Evolutionary conservation across 2,113 vertebrate genomes (phyloP).

Genomic region (Neolamprologus sp.): DNA sequence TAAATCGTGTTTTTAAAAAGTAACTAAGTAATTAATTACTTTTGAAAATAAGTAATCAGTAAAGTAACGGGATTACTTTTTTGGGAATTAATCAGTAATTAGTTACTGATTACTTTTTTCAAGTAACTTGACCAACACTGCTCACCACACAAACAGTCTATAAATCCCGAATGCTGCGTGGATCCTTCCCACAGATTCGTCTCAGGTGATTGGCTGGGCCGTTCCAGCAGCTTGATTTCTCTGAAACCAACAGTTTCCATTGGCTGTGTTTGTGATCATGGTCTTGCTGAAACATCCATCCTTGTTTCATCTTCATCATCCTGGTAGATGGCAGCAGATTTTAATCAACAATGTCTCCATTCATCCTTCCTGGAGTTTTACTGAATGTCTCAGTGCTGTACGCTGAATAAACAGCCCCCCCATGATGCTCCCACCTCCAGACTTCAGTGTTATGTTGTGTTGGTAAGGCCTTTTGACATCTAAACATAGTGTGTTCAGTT

Average conservation of each 20-base stretch:
- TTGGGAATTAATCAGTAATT: too few species aligned
- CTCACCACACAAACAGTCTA: neutral
- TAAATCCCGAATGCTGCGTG: too few species aligned
- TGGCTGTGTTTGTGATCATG: neutral
- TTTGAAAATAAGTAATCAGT: too few species aligned
- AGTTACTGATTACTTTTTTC: too few species aligned
- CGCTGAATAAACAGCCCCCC: neutral
- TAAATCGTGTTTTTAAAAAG: too few species aligned
- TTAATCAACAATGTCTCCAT: neutral
- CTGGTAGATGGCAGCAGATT: neutral
- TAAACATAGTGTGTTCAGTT: neutral
- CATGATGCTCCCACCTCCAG: rapidly evolving
- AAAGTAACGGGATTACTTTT: too few species aligned
- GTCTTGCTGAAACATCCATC: neutral
- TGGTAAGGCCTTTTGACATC: neutral
- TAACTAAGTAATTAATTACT: too few species aligned
- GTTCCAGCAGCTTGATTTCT: neutral
- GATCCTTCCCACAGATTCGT: neutral
- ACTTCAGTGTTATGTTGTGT: neutral
- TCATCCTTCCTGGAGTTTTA: neutral
- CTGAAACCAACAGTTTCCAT: neutral
- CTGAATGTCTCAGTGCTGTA: neutral
- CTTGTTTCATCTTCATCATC: neutral
- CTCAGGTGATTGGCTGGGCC: neutral
- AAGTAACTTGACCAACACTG: too few species aligned